Conservation (phyloP, 2,113 vertebrate species). For the Rhinopithecus roxellana region DNA sequence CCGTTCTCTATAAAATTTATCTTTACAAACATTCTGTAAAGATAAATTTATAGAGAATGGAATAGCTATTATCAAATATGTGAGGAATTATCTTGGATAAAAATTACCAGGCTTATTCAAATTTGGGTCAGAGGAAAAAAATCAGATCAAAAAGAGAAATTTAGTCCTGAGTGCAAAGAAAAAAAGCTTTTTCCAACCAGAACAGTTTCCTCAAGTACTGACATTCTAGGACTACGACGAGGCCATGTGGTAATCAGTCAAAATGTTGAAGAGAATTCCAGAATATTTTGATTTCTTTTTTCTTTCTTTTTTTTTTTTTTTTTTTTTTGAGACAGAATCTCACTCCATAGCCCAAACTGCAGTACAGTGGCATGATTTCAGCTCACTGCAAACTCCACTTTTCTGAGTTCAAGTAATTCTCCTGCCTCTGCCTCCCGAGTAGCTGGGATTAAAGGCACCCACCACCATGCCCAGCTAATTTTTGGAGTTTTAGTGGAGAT, state of each 20-base stretch:
- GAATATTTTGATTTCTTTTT: background rate
- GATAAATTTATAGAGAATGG: background rate
- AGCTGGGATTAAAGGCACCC: too few species aligned
- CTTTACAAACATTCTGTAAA: background rate
- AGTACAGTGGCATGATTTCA: too few species aligned
- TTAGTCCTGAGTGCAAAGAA: background rate
- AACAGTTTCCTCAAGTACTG: background rate
- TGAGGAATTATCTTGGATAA: background rate
- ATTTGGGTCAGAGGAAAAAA: background rate
- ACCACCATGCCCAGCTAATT: too few species aligned
- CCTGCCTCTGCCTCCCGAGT: too few species aligned
- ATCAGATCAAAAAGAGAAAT: background rate
- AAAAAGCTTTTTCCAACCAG: background rate
- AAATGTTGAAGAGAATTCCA: constrained; percentile 21
- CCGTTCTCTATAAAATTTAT: background rate
- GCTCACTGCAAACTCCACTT: too few species aligned
- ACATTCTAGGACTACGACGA: background rate
- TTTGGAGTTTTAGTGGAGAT: too few species aligned
- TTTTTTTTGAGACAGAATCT: too few species aligned
- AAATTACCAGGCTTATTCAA: constrained; percentile 18
- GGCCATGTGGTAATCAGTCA: background rate
- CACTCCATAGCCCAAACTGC: too few species aligned
- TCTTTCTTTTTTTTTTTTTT: too few species aligned
- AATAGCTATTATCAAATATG: background rate
- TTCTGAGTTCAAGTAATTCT: too few species aligned